Conservation (phyloP, 2,797 vertebrate species). For the Glyptemys insculpta region DNA sequence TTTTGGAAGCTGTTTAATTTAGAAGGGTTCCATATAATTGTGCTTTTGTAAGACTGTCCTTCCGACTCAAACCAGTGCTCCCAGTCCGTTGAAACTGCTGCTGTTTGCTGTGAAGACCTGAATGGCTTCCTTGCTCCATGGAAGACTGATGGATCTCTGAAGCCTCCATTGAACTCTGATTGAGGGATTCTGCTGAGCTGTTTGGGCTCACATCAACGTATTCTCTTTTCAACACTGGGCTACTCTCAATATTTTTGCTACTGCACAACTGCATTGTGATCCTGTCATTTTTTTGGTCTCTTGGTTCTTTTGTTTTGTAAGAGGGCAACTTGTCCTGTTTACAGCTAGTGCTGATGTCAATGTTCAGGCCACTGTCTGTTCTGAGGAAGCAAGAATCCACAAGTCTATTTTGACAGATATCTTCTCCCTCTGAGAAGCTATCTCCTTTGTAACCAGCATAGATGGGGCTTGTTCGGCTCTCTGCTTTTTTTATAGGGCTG, state of each 20-base stretch:
- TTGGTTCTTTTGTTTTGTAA: conserved; percentile 84
- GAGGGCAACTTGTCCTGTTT: conserved; percentile 86
- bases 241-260: conserved; percentile 86
- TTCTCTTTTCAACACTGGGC: conserved; percentile 83
- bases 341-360: conserved; percentile 83
- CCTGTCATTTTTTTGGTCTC: conserved; percentile 88
- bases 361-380: conserved; percentile 87
- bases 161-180: conserved; percentile 89
- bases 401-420: conserved; percentile 87
- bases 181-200: conserved; percentile 91
- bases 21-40: conserved; percentile 97
- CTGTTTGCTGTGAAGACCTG: conserved; percentile 87
- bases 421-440: conserved; percentile 92
- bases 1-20: conserved; percentile 85
- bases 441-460: conserved; percentile 87
- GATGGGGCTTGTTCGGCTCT: conserved; percentile 87
- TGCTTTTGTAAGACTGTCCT: conserved; percentile 98
- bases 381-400: conserved; percentile 88
- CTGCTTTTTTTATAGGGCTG: conserved; percentile 83
- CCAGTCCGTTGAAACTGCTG: conserved; percentile 92
- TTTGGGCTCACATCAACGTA: conserved; percentile 87
- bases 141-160: conserved; percentile 90
- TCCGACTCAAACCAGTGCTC: conserved; percentile 92
- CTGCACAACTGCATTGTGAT: conserved; percentile 88
- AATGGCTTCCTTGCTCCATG: conserved; percentile 86